Evolutionary conservation across 2,113 vertebrate genomes (phyloP).

Genomic region (Chloropsis cyanopogon): DNA sequence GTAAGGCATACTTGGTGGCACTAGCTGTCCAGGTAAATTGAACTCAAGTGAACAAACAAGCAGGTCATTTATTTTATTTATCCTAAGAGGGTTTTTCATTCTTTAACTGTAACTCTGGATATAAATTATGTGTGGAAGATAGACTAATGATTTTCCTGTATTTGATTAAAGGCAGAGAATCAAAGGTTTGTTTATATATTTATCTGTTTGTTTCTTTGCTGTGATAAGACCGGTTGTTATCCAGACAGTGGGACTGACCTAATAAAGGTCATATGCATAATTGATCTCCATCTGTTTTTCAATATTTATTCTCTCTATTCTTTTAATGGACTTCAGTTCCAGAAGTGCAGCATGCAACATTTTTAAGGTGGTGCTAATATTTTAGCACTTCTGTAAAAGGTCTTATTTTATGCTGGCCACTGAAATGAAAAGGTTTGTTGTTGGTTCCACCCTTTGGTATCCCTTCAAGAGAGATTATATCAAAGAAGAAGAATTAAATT

Average conservation of each 20-base stretch:
- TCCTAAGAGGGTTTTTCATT: neutral
- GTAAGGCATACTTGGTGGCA: neutral
- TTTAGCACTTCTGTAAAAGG: constrained; percentile 9
- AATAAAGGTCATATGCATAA: constrained; percentile 40
- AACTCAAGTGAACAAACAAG: neutral
- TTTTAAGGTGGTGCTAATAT: constrained; percentile 32
- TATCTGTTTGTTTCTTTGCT: constrained; percentile 46
- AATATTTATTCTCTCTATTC: constrained; percentile 37
- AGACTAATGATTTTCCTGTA: constrained; percentile 28
- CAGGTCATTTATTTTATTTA: constrained; percentile 37
- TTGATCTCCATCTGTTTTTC: constrained; percentile 29
- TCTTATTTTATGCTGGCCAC: neutral
- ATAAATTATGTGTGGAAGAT: neutral
- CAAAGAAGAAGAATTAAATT: constrained; percentile 64
- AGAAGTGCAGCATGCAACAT: neutral
- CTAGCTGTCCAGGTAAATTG: neutral
- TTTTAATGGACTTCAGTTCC: constrained; percentile 17
- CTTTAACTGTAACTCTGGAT: constrained; percentile 29
- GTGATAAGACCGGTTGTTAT: constrained; percentile 8
- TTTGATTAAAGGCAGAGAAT: constrained; percentile 49
- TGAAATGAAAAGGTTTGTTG: constrained; percentile 6
- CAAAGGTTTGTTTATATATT: constrained; percentile 42
- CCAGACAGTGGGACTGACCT: constrained; percentile 6
- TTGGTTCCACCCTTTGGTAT: constrained; percentile 48
- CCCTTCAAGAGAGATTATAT: constrained; percentile 64